phyloP scores from a whole-genome alignment of 2,797 vertebrate species.

The Rachycentron canadum region DNA sequence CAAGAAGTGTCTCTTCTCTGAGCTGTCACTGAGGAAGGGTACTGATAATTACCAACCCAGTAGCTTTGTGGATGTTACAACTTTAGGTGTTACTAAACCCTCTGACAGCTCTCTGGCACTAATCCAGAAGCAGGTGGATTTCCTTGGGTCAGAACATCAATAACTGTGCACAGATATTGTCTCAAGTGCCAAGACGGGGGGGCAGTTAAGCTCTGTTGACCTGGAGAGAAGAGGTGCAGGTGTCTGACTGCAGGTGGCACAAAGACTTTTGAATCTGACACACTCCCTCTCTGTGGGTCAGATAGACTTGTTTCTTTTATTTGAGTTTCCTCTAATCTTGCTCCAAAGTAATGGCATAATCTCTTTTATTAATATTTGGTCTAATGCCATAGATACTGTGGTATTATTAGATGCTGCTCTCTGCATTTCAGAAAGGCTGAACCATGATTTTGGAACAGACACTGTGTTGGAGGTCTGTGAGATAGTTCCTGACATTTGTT shows the following conservation, averaged over 20 bases:
- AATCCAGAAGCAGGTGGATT: constrained; percentile 36
- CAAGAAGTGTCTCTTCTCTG: constrained; percentile 32
- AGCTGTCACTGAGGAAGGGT: constrained; percentile 27
- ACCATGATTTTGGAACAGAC: background rate
- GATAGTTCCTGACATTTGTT: constrained; percentile 1
- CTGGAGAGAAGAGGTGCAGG: constrained; percentile 10
- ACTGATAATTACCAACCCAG: constrained; percentile 35
- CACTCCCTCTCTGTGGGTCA: background rate
- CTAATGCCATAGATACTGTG: background rate
- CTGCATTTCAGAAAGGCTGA: background rate
- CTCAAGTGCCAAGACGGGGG: constrained; percentile 8
- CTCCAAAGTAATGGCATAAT: background rate
- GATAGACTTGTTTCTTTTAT: background rate
- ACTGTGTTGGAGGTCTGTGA: background rate
- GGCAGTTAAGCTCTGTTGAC: constrained; percentile 24
- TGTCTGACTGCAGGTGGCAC: constrained; percentile 14
- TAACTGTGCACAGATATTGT: background rate
- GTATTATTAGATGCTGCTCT: background rate
- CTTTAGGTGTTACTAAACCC: constrained; percentile 34
- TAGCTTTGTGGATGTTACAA: constrained; percentile 30
- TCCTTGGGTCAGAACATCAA: constrained; percentile 15
- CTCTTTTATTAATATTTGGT: background rate
- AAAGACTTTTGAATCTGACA: constrained; percentile 8
- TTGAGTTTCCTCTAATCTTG: constrained; percentile 1
- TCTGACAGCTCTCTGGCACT: constrained; percentile 22